Conservation (phyloP, 2,113 vertebrate genomes). For the Corythornis madagascariensis region DNA sequence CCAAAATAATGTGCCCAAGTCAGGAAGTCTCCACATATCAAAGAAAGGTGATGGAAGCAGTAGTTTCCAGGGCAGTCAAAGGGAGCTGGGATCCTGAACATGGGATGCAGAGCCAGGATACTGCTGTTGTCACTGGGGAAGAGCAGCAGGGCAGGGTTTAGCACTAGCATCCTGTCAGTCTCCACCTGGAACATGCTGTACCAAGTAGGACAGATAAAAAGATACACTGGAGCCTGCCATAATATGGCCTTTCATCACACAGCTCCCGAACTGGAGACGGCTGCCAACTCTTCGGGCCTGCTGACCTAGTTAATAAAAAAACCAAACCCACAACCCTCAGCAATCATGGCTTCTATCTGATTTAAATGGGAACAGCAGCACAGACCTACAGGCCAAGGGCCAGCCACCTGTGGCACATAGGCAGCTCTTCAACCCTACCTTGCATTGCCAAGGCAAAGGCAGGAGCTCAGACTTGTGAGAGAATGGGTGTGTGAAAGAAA, state of each 20-base stretch:
- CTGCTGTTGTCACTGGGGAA: not conserved
- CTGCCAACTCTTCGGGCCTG: slow-evolving; percentile 35
- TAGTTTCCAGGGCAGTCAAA: not conserved
- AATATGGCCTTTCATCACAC: slow-evolving; percentile 45
- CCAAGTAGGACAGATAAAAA: slow-evolving; percentile 51
- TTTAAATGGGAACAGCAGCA: not conserved
- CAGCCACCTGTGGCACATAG: not conserved
- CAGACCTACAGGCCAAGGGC: not conserved
- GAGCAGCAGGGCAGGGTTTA: not conserved
- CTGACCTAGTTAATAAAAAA: slow-evolving; percentile 39
- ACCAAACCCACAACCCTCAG: not conserved
- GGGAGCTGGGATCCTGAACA: not conserved
- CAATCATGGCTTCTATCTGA: not conserved
- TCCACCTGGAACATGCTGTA: slow-evolving; percentile 50
- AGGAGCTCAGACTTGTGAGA: slow-evolving; percentile 15
- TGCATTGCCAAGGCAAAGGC: slow-evolving; percentile 7
- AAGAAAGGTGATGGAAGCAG: not conserved
- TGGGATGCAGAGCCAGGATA: rapidly evolving
- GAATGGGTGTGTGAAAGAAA: not conserved
- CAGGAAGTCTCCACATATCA: not conserved
- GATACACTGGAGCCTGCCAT: slow-evolving; percentile 48
- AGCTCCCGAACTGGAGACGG: not conserved
- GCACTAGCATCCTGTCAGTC: slow-evolving; percentile 6
- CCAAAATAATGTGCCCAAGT: not conserved
- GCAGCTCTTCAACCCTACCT: not conserved